Evolutionary conservation across 2,888 invertebrate genomes (phyloP), one percentile per base, ranked within the genome.

Genomic region (Amorpha juglandis): DNA sequence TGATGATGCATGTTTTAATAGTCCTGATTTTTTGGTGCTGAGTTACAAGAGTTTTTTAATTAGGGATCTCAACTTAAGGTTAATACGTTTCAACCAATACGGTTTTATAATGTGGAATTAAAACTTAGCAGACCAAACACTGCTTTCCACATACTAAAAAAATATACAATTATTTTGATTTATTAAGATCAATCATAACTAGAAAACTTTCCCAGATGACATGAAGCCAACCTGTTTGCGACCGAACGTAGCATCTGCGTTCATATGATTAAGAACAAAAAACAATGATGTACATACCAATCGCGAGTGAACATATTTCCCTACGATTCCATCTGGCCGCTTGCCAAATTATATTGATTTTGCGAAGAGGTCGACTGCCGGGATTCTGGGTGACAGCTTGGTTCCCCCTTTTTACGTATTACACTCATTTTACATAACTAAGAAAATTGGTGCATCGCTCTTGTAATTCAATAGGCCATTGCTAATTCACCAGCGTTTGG

Each of bases 311-410:
- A 84, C 85, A 85, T 82, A 83, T 83, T 82, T 80, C 80, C 78
- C 75, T 76, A 38, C 42, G 69, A 69, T 67, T 66, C 70, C 65
- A 65, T 66, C 73, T 84, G 84, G 85, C 80, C 53, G 45, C 38
- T 53, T 68, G 85, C 85, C 85, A 84, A 72, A 74, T 73, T 70
- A 78, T 85, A 85, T 85, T 82, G 84, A 85, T 85, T 82, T 79
- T 79, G 74, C 69, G 73, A 76, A 66, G 67, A 73, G 71, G 63
- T 65, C 52, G 62, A 58, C 48, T 48, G 27, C 19, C 19, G 21
- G 55, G 38, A 21, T n/a, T 63, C 48, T 63, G 64, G 12, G 16
- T n/a, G 53, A 42, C 42, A 58, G 19, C 21, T 38, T 58, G 58
- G 38, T 58, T 38, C 33, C 27, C 53, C 19, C 38, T 38, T 38